Evolutionary conservation across 2,888 invertebrate species (phyloP).

Genomic region (Neoascia interrupta): DNA sequence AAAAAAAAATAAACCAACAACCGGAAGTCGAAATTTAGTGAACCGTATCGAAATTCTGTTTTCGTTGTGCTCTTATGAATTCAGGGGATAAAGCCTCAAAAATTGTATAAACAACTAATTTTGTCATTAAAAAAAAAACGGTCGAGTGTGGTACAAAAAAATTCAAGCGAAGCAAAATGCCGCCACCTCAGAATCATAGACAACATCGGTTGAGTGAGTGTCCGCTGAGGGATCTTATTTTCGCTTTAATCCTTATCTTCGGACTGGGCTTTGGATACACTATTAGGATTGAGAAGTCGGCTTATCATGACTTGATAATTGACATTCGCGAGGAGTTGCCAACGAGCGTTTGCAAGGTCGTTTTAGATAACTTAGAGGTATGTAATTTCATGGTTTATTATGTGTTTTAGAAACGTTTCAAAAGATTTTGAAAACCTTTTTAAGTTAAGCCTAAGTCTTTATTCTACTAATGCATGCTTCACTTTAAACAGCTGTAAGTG

Average conservation of each 20-base stretch:
- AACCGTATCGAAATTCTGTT: constrained; percentile 20
- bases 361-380: constrained; percentile 55
- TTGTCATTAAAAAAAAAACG: neutral
- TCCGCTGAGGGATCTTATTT: no score
- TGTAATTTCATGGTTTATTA: neutral
- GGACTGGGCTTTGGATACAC: neutral
- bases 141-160: no score
- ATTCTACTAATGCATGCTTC: no score
- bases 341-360: neutral
- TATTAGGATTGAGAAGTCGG: constrained; percentile 32
- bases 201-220: neutral
- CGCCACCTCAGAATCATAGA: neutral
- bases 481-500: no score
- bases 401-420: no score
- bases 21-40: constrained; percentile 27
- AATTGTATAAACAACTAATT: neutral
- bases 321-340: constrained; percentile 55
- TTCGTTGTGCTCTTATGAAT: neutral
- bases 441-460: no score
- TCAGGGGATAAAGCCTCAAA: neutral
- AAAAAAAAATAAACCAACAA: neutral
- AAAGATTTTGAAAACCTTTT: no score
- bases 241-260: neutral
- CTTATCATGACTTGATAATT: constrained; percentile 50
- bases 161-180: neutral